Evolutionary conservation across 2,888 invertebrate species (phyloP), one percentile per base, ranked within the genome.

Genomic region (Orthonychiurus folsomi): DNA sequence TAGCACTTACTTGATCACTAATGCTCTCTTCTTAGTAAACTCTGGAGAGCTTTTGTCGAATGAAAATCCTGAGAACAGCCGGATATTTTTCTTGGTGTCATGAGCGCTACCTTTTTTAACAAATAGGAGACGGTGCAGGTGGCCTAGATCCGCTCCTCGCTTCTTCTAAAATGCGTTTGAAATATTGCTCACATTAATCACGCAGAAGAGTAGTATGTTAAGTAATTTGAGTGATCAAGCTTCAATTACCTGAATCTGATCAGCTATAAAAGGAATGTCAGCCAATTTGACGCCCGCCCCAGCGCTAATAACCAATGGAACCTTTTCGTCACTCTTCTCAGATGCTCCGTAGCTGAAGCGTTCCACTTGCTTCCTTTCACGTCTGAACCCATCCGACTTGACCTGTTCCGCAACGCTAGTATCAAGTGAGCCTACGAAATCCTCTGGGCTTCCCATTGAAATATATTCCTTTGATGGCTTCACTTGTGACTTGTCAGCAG

Each of bases 291-390:
- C 24, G 21, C 67, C 67, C 12, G 54, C 21, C 9, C 67, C 67
- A 3, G 56, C 28, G 24, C 61, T 57, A 2, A 64, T 55, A 52
- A n/a, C n/a, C 20, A 20, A 20, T 21, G 63, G 37, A 1, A 50
- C 12, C 1, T 59, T 56, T n/a, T 62, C 60, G 28, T 60, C 57
- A 12, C 52, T 63, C 1, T 54, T 61, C 18, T 56, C 63, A 9
- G 56, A 56, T 60, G 53, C 53, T 25, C 25, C 52, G 50, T 52
- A n/a, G 1, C 20, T 50, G 55, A 66, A 68, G 15, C 64, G 54
- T 12, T 68, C 61, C 3, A 64, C 64, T 28, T 68, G 66, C 59
- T 68, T 66, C 20, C 66, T 50, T 25, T 63, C 62, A 12, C 66
- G 64, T 12, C 68, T 50, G 9, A 59, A 48, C 12, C 59, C 61